These are phyloP conservation scores for Bugulina stolonifera DNA, from an alignment of 2,888 invertebrate species.

Conservation along the genomic window DNA sequence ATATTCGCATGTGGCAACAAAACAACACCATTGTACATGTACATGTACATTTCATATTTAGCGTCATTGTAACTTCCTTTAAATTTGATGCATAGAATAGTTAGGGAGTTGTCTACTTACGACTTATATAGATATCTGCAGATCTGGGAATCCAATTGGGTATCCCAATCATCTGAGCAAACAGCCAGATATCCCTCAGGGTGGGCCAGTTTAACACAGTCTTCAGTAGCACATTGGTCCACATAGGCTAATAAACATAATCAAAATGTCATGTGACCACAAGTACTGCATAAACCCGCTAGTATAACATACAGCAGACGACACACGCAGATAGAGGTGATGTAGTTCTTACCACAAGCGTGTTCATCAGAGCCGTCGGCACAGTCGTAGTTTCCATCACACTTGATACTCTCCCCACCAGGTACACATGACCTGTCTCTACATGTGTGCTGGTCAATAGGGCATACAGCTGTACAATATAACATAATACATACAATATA, in stretches of 20 bases:
- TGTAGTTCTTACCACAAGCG: slow-evolving; percentile 30
- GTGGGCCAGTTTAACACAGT: slow-evolving; percentile 1
- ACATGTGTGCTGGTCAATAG: slow-evolving; percentile 33
- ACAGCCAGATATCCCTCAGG: background rate
- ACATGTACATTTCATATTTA: too few species aligned
- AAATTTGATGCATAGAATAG: too few species aligned
- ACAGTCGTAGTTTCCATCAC: slow-evolving; percentile 31
- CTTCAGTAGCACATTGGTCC: slow-evolving; percentile 1
- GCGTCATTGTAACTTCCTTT: too few species aligned
- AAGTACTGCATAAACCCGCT: too few species aligned
- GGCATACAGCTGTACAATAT: slow-evolving; percentile 26
- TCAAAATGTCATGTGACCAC: too few species aligned
- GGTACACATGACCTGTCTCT: slow-evolving; percentile 38
- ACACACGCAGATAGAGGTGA: too few species aligned
- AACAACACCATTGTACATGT: too few species aligned
- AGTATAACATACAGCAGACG: too few species aligned
- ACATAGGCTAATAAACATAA: background rate
- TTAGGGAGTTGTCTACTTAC: slow-evolving; percentile 24
- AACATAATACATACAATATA: too few species aligned
- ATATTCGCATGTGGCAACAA: too few species aligned
- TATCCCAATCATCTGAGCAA: slow-evolving; percentile 8
- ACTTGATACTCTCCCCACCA: slow-evolving; percentile 14
- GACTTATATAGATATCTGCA: slow-evolving; percentile 22
- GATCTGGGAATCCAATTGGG: background rate
- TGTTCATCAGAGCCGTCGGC: slow-evolving; percentile 30